These are phyloP conservation scores for Eupithecia subumbrata DNA, from an alignment of 2,888 invertebrate species.

Conservation along the genomic window DNA sequence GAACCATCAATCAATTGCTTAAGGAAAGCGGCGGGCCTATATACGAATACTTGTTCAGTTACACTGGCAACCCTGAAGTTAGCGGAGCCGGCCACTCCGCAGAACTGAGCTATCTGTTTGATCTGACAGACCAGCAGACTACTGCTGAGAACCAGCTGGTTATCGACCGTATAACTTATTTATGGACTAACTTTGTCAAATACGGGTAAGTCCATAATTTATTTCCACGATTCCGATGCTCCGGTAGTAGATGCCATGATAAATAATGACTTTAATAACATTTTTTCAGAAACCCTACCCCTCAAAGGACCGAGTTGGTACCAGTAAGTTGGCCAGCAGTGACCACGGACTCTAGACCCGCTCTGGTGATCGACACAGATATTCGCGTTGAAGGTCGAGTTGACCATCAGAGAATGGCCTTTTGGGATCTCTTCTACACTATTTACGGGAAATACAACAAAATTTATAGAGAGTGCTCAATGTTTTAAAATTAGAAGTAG, in stretches of 20 bases:
- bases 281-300: conserved; percentile 67
- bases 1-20: conserved; percentile 62
- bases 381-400: conserved; percentile 61
- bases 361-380: conserved; percentile 66
- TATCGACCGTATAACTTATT: conserved; percentile 61
- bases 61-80: conserved; percentile 54
- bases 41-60: conserved; percentile 71
- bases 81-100: conserved; percentile 62
- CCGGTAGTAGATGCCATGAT: not conserved
- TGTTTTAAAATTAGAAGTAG: conserved; percentile 9
- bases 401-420: conserved; percentile 69
- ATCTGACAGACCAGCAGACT: conserved; percentile 43
- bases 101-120: conserved; percentile 70
- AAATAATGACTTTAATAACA: not conserved
- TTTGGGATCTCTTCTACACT: conserved; percentile 75
- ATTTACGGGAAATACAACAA: conserved; percentile 65
- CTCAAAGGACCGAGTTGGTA: conserved; percentile 54
- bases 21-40: conserved; percentile 66
- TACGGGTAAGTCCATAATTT: conserved; percentile 61
- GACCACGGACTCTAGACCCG: conserved; percentile 59
- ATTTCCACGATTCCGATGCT: not conserved
- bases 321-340: conserved; percentile 66
- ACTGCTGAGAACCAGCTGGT: conserved; percentile 61
- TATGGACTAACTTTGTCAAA: conserved; percentile 77
- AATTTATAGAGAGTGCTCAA: conserved; percentile 56